Base-by-base conservation (phyloP, 1,140 invertebrate species). In the Parasteatoda tepidariorum region DNA sequence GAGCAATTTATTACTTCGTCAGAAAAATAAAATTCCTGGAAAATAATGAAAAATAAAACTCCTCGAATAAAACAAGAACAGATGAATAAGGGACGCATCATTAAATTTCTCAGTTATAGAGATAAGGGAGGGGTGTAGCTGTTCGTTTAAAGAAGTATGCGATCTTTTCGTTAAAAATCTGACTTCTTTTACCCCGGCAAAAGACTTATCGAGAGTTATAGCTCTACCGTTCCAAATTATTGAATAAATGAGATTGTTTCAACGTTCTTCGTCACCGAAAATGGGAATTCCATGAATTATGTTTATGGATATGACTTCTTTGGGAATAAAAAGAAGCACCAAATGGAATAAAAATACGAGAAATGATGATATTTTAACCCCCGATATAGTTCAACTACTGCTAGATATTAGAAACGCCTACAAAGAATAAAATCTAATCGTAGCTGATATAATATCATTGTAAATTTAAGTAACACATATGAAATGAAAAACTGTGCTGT, bases 271-370 rank as follows among this genome's bases (percentile, higher is more conserved):
- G 33, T 76, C 59, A 62, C 33, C 24, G 73, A 31, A 48, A 64
- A 64, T 48, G 24, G 33, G 59, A 48, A 48, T 24, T 18, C 22
- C 73, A 55, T 76, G 73, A 76, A 64, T 64, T 48, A 76, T 62
- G 61, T 76, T 76, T 76, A 76, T 76, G 59, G 73, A 64, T 76
- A 76, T 76, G 73, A 76, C 59, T 64, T 76, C 73, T 76, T 76
- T 76, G 59, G 73, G 59, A 48, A 38, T 76, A 54, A 9, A 67
- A 67, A 41, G n/a, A 22, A 22, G 22, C 5, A 26, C 18, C 28
- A 67, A 67, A 67, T 67, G 61, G 26, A 64, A 26, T 64, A 64
- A 15, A 26, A 26, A 26, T 64, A 13, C 24, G 57, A 24, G 57
- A 59, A 59, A 59, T 59, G 57, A 22, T 7, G 57, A 24, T n/a